Base-by-base conservation (phyloP, 2,797 vertebrate genomes). In the Huso huso region DNA sequence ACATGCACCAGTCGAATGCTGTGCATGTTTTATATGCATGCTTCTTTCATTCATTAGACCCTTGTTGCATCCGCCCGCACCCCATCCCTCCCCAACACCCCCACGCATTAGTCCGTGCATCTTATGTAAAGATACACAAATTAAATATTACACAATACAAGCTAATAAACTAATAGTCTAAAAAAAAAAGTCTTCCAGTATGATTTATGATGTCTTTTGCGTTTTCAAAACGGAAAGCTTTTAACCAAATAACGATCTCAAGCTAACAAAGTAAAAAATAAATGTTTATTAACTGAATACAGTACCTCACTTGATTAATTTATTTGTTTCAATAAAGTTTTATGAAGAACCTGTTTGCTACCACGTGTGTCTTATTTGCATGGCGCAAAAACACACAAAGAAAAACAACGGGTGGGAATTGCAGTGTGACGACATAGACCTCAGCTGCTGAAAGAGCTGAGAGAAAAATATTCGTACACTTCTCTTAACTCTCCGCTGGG, bases 281-380 rank as follows among this genome's bases (percentile, higher is more conserved):
- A 62, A 71, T 70, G 71, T 75, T 78, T 85, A 77, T 84, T 78
- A 73, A 78, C 86, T 82, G 68, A 83, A 78, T 71, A 87, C 86
- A 92, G 87, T 90, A 94, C 90, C 88, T 93, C 91, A 93, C 90
- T 89, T 86, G 84, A 92, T 90, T 95, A 95, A 94, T 81, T 94
- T 94, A 94, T 93, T 93, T 85, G 86, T 92, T 92, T 93, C 88
- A 95, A 92, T 97, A 96, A 97, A 97, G 76, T 87, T 93, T 89
- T 94, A 90, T 83, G 77, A 77, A 58, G 50, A 87, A 37, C 37
- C 37, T 37, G 37, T 37, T 37, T 37, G 5, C 37, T 37, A 37
- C 37, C 37, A 37, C 37, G 37, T 6, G 37, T 37, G 37, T 37
- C 37, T 37, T 37, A 4, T 37, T 37, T 37, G 37, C 37, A 37